These are phyloP conservation scores for Gadus chalcogrammus DNA, from an alignment of 2,113 vertebrate species.

Conservation along the genomic window DNA sequence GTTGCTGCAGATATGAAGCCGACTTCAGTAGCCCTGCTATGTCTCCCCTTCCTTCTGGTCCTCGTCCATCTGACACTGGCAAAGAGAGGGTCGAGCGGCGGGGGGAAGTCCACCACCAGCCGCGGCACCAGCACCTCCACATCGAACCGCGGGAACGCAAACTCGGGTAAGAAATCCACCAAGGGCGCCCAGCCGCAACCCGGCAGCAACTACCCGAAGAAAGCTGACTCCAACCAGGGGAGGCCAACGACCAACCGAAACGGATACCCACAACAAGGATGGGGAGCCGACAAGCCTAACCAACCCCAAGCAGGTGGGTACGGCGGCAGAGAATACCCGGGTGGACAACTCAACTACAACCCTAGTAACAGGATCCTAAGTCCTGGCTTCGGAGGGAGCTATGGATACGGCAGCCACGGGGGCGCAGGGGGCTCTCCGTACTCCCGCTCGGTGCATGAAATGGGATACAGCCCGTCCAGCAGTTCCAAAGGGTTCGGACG, in stretches of 20 bases:
- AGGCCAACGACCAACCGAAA: neutral
- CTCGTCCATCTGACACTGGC: slow-evolving; percentile 34
- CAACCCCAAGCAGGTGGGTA: slow-evolving; percentile 30
- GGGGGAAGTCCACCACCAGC: slow-evolving; percentile 31
- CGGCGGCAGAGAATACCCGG: slow-evolving; percentile 26
- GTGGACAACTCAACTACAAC: slow-evolving; percentile 62
- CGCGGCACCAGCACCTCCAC: neutral
- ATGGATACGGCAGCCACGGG: slow-evolving; percentile 48
- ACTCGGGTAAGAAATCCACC: slow-evolving; percentile 24
- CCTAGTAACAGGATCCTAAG: slow-evolving; percentile 67
- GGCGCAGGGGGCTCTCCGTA: slow-evolving; percentile 61
- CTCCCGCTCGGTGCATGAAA: slow-evolving; percentile 49
- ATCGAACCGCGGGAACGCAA: slow-evolving; percentile 4
- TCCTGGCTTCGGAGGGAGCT: slow-evolving; percentile 62
- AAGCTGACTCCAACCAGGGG: slow-evolving; percentile 32
- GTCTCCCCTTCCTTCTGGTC: slow-evolving; percentile 37
- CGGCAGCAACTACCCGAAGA: slow-evolving; percentile 23
- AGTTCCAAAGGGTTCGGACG: slow-evolving; percentile 67
- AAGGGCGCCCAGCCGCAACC: slow-evolving; percentile 23
- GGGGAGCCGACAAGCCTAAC: slow-evolving; percentile 21
- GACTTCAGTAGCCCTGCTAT: slow-evolving; percentile 17
- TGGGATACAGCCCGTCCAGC: slow-evolving; percentile 48
- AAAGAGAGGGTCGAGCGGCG: slow-evolving; percentile 19
- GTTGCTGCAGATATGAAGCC: slow-evolving; percentile 46
- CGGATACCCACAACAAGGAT: slow-evolving; percentile 23